Base-by-base conservation (phyloP, 2,113 vertebrate genomes). In the Gnathonemus longibarbis region DNA sequence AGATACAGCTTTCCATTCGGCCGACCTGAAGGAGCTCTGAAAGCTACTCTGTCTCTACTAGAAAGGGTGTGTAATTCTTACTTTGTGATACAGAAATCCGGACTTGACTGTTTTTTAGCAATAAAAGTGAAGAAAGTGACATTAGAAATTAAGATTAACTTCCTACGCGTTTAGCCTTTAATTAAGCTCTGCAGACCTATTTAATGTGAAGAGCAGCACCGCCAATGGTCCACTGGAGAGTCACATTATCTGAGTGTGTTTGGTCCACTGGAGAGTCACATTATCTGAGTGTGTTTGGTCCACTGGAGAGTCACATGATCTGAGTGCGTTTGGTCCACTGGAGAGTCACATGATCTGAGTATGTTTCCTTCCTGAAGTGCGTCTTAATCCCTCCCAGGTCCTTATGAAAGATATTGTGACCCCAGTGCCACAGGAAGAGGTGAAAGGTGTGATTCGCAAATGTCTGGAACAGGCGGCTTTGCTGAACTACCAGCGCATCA, bases 371-470 rank as follows among this genome's bases (percentile, higher is more conserved):
- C 19, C 35, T 80, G 35, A 80, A 80, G 74, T 17, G 74, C 17
- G 15, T 80, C 74, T 80, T 19, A 42, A 80, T 42, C 27, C 74
- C 89, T 27, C 45, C 9, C 85, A 99, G 98, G 98, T 99, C 94
- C 96, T 99, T 94, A 99, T 99, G 98, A 99, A 99, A 96, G 98
- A 99, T 95, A 99, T 99, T 92, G 98, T 98, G 94, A 99, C 98
- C 92, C 98, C 98, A 2, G 98, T 99, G 91, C 98, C 98, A 92
- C 98, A 97, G 95, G 98, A 99, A 90, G 98, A 99, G 93, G 98
- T 99, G 91, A 99, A 99, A 97, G 96, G 96, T 92, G 98, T 99
- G 89, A 99, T 99, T 94, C 98, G 98, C 94, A 99, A 99, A 97
- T 98, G 98, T 96, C 96, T 99, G 95, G 98, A 99, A 94, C 98